Evolutionary conservation across 2,113 vertebrate species (phyloP).

Genomic region (Aepyceros melampus): DNA sequence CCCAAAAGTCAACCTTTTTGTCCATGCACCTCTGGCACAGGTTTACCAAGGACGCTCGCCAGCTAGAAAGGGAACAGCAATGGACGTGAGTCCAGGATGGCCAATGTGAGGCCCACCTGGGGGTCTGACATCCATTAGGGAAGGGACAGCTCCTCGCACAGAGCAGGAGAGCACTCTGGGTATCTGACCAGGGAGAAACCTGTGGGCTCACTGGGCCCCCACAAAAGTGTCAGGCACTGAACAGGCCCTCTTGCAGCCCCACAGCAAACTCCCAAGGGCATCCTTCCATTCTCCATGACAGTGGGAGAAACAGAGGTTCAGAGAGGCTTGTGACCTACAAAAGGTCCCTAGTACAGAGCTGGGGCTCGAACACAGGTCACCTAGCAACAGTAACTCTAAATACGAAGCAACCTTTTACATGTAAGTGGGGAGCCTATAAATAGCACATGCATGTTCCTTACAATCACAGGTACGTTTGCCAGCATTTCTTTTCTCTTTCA

Average conservation of each 20-base stretch:
- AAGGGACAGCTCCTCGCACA: rapidly evolving
- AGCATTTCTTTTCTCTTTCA: not conserved
- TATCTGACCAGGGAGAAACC: not conserved
- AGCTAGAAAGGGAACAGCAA: constrained; percentile 15
- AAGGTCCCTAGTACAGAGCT: not conserved
- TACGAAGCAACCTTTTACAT: not conserved
- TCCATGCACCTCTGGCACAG: constrained; percentile 67
- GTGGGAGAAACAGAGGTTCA: rapidly evolving
- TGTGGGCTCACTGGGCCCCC: rapidly evolving
- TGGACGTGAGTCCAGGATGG: rapidly evolving
- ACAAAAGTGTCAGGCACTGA: not conserved
- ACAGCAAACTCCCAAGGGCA: rapidly evolving
- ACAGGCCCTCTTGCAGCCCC: not conserved
- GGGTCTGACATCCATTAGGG: too few species aligned
- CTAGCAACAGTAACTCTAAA: not conserved
- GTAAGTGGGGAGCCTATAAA: rapidly evolving
- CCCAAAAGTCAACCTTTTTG: not conserved
- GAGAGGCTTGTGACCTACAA: rapidly evolving
- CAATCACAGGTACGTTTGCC: rapidly evolving
- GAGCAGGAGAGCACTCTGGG: not conserved
- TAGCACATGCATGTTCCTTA: not conserved
- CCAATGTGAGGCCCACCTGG: not conserved
- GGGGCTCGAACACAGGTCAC: not conserved
- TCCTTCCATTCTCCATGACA: not conserved
- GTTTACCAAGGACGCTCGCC: rapidly evolving